Base-by-base conservation (phyloP, 2,113 vertebrate genomes). In the Ictidomys tridecemlineatus region DNA sequence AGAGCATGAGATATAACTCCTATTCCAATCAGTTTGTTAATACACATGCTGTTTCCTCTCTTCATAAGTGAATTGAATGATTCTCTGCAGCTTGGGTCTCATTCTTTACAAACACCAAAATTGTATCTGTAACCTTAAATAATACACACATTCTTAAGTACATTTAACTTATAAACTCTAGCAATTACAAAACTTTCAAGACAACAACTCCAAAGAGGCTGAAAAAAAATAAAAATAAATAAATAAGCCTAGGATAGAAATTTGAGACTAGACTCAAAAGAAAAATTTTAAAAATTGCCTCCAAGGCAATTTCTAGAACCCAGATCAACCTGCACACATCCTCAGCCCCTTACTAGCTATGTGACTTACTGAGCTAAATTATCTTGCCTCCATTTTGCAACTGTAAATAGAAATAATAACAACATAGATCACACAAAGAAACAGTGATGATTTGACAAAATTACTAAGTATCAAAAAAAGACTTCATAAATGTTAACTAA, bases 11-110 rank as follows among this genome's bases (percentile, higher is more conserved):
- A 93, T 26, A 80, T 13, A n/a, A 1, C 85, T 87, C 1, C 86
- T 51, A 11, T 88, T 76, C 61, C 78, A 32, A 87, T 96, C 85
- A 28, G 70, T 34, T 8, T 96, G 96, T 94, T 96, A 85, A 96
- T 95, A 90, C 37, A 79, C n/a, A 51, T 78, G 28, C 63, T 96
- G 32, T 83, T 98, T 96, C 79, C 78, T 97, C 63, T 97, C 79
- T 91, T 83, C 61, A 85, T 96, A 88, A 96, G 96, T 95, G 97
- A 98, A 98, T 91, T 74, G 93, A 96, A 98, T 98, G 97, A 97
- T 93, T 97, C 97, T 97, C 94, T 90, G 89, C 96, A 93, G 48
- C 63, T 98, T 97, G 93, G 93, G 91, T 63, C 96, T 95, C 87
- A 89, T 96, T 76, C 22, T 63, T 48, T 83, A 89, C 70, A 98